A percentile compares a stretch with the other conserved stretches of the same genome.
Conservation (phyloP, 2,888 invertebrate species). For the Creontiades dilutus region DNA sequence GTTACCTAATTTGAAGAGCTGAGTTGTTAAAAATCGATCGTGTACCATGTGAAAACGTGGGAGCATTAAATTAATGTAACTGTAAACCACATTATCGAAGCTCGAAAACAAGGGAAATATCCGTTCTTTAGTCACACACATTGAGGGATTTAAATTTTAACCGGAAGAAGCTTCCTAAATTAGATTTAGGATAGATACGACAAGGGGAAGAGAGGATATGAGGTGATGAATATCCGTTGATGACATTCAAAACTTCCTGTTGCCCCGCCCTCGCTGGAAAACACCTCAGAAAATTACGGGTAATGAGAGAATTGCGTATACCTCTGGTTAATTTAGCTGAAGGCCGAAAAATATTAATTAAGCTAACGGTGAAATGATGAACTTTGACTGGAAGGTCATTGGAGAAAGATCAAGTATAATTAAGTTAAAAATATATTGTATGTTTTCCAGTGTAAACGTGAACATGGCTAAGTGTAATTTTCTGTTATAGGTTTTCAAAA, state of each 20-base stretch:
- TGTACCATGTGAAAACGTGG: too few species aligned
- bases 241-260: slow-evolving; percentile 36
- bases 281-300: slow-evolving; percentile 24
- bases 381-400: background rate
- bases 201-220: background rate
- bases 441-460: too few species aligned
- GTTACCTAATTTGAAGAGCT: too few species aligned
- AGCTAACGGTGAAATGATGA: background rate
- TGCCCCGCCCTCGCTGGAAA: background rate
- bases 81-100: too few species aligned
- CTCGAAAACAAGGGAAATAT: too few species aligned
- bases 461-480: too few species aligned
- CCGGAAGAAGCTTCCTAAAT: background rate
- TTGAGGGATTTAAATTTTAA: background rate
- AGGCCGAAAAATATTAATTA: slow-evolving; percentile 19
- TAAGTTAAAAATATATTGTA: too few species aligned
- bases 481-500: too few species aligned
- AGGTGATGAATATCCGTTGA: background rate
- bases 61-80: too few species aligned
- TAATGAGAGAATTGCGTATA: slow-evolving; percentile 27
- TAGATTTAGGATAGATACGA: background rate
- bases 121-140: background rate
- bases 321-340: background rate
- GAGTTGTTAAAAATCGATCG: too few species aligned
- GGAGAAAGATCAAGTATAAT: too few species aligned